These are phyloP conservation scores for Actinostola sp. DNA, from an alignment of 92 coral and sea anemone genomes.

Conservation along the genomic window DNA sequence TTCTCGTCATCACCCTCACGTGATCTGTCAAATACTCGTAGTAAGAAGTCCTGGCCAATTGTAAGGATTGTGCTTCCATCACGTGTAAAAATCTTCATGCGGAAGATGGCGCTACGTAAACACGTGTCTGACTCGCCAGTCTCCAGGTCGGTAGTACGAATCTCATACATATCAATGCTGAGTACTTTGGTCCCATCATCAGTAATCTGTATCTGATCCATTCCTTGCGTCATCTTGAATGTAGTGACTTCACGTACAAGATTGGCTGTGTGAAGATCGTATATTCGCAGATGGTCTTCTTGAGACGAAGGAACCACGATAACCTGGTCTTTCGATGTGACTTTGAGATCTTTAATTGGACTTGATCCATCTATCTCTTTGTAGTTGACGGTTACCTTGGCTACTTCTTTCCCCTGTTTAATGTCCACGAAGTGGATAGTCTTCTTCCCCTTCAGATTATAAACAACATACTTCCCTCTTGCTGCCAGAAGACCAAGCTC, in stretches of 20 bases:
- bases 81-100: constrained; percentile 66
- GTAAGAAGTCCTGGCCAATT: constrained; percentile 74
- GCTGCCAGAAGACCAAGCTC: constrained; percentile 81
- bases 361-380: constrained; percentile 36
- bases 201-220: constrained; percentile 73
- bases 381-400: constrained; percentile 59
- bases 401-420: constrained; percentile 73
- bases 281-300: constrained; percentile 65
- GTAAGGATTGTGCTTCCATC: constrained; percentile 72
- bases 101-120: constrained; percentile 75
- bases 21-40: constrained; percentile 84
- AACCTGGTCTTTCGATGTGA: constrained; percentile 66
- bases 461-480: constrained; percentile 62
- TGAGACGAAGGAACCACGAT: constrained; percentile 72
- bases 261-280: constrained; percentile 73
- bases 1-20: constrained; percentile 90
- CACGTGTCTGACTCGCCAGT: constrained; percentile 78
- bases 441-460: constrained; percentile 60
- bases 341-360: constrained; percentile 65
- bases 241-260: constrained; percentile 75
- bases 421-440: constrained; percentile 75
- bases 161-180: constrained; percentile 76
- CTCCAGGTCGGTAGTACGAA: constrained; percentile 71
- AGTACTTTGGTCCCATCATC: constrained; percentile 84
- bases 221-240: constrained; percentile 76